Evolutionary conservation across 2,113 vertebrate genomes (phyloP).

Genomic region (Catharus minimus): DNA sequence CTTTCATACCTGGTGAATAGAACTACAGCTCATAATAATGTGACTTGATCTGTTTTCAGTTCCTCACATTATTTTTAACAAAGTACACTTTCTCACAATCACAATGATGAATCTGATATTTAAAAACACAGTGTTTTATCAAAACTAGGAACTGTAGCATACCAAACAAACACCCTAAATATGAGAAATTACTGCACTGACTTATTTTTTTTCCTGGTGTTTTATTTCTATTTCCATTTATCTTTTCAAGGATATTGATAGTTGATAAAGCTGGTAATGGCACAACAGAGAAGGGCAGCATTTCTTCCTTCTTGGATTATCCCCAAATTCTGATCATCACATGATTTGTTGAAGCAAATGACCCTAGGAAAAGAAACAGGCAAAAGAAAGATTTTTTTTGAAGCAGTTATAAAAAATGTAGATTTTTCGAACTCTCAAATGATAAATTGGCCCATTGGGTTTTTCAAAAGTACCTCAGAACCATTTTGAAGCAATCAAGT

Average conservation of each 20-base stretch:
- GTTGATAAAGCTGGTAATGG: background rate
- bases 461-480: background rate
- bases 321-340: background rate
- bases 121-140: background rate
- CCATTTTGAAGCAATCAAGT: background rate
- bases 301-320: background rate
- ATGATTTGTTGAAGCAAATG: background rate
- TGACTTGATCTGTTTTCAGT: background rate
- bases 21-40: background rate
- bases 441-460: background rate
- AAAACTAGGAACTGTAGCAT: background rate
- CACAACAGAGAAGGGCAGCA: background rate
- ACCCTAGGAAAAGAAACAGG: background rate
- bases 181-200: background rate
- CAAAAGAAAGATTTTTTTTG: background rate
- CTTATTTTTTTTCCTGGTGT: background rate
- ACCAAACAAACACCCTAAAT: background rate
- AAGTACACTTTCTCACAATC: background rate
- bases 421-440: background rate
- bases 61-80: background rate
- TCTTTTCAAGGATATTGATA: background rate
- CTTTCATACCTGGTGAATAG: background rate
- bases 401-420: background rate
- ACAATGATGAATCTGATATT: background rate
- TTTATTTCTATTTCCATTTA: background rate